phyloP scores from a whole-genome alignment of 2,888 invertebrate genomes.

The Lasioglossum figueresi region DNA sequence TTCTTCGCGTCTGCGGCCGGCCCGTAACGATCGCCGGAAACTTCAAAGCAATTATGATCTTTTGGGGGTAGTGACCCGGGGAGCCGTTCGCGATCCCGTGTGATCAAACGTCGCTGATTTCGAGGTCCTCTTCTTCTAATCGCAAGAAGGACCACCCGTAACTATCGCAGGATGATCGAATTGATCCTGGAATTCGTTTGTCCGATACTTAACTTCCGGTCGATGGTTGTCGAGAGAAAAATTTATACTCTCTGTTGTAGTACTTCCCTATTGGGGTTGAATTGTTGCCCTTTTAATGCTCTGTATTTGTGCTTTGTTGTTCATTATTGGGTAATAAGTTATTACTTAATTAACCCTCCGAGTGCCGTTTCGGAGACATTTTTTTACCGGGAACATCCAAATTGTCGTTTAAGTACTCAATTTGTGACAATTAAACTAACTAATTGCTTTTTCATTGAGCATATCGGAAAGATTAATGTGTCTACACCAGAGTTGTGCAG shows the following conservation, averaged over 20 bases:
- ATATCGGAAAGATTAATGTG: too few relatives aligned
- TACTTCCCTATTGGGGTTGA: too few relatives aligned
- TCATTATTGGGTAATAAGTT: not conserved
- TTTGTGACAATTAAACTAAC: too few relatives aligned
- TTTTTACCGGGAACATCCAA: too few relatives aligned
- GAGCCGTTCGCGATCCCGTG: not conserved
- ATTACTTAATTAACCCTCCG: not conserved
- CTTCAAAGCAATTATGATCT: slow-evolving; percentile 39
- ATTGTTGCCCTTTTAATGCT: not conserved
- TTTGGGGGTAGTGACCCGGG: not conserved
- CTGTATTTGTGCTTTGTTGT: not conserved
- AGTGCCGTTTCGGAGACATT: too few relatives aligned
- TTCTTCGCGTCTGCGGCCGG: slow-evolving; percentile 22
- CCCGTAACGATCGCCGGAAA: slow-evolving; percentile 19
- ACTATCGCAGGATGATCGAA: not conserved
- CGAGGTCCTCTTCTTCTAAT: not conserved
- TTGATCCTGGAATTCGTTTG: not conserved
- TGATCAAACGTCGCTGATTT: slow-evolving; percentile 1
- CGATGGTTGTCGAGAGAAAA: not conserved
- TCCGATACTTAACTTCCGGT: not conserved
- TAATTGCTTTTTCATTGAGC: too few relatives aligned
- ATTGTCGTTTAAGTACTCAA: too few relatives aligned
- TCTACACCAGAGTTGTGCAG: too few relatives aligned
- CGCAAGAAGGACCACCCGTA: not conserved
- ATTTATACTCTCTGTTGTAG: not conserved